Evolutionary conservation across 1,140 invertebrate species (phyloP), one percentile per base, ranked within the genome.

Genomic region (Drosophila sp.): DNA sequence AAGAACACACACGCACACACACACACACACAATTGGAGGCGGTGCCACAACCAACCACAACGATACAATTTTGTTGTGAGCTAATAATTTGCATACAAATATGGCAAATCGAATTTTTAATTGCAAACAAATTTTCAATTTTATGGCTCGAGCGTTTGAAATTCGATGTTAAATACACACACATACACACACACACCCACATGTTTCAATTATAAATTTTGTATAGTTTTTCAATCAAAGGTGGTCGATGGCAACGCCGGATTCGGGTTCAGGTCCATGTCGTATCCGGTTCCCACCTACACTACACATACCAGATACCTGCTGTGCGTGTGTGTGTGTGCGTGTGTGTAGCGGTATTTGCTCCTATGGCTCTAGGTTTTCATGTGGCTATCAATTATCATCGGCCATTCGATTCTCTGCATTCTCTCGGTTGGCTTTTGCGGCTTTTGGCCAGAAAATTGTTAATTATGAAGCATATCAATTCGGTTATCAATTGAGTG

Each of bases 71-170:
- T 57, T 32, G 29, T 33, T 35, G 40, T 68, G 6, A 38, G 35
- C 58, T 38, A 69, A 76, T 56, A 70, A 63, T 76, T 66, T 66
- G 61, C 67, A 71, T 77, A 50, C 60, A 77, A 77, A 70, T 70
- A 66, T 50, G 7, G 73, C 57, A 77, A 77, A 77, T 77, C 74
- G 74, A 77, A 71, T 71, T 77, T 61, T 77, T 77, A 71, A 77
- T 77, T 77, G 75, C 61, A 66, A 76, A 76, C 72, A 70, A 76
- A 64, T 76, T 76, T 76, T 70, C 66, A 76, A 76, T 76, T 76
- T 77, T 56, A 47, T 66, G 61, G 60, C 32, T 33, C 17, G 11
- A 6, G n/a, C 56, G 6, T 35, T 58, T n/a, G 32, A 25, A 25
- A 38, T 57, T 58, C 10, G 32, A 5, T 32, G 35, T 23, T 10